Evolutionary conservation across 2,888 invertebrate species (phyloP).

Genomic region (Encarsia formosa): DNA sequence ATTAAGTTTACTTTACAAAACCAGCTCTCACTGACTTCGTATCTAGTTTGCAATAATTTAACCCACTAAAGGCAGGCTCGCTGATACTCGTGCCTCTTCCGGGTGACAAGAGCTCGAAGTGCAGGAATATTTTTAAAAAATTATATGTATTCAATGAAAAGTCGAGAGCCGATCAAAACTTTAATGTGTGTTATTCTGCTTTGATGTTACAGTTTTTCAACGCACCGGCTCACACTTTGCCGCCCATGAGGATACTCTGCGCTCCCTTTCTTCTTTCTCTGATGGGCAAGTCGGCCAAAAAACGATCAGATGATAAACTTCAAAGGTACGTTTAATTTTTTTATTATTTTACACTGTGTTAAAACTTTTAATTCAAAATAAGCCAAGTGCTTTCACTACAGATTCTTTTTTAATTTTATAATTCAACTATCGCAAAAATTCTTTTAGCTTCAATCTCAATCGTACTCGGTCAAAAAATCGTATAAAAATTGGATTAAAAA

Average conservation of each 20-base stretch:
- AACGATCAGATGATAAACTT: constrained; percentile 27
- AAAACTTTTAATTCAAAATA: too few species aligned
- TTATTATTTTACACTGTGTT: neutral
- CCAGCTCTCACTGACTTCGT: constrained; percentile 3
- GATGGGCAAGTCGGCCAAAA: constrained; percentile 29
- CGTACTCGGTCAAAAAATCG: too few species aligned
- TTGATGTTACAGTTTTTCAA: constrained; percentile 39
- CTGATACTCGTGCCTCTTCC: too few species aligned
- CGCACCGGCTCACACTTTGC: constrained; percentile 49
- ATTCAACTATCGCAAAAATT: too few species aligned
- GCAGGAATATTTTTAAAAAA: neutral
- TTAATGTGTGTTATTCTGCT: too few species aligned
- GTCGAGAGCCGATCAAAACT: neutral
- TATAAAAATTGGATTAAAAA: too few species aligned
- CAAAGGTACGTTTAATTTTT: constrained; percentile 29
- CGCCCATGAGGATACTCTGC: constrained; percentile 48
- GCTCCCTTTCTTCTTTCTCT: constrained; percentile 46
- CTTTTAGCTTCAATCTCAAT: too few species aligned
- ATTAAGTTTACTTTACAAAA: neutral
- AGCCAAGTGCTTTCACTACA: too few species aligned
- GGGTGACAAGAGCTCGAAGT: neutral
- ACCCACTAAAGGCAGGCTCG: constrained; percentile 20
- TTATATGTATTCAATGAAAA: neutral
- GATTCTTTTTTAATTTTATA: too few species aligned
- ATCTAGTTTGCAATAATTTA: constrained; percentile 13